Conservation (phyloP, 2,888 invertebrate genomes). For the Drosophila maculinotata region DNA sequence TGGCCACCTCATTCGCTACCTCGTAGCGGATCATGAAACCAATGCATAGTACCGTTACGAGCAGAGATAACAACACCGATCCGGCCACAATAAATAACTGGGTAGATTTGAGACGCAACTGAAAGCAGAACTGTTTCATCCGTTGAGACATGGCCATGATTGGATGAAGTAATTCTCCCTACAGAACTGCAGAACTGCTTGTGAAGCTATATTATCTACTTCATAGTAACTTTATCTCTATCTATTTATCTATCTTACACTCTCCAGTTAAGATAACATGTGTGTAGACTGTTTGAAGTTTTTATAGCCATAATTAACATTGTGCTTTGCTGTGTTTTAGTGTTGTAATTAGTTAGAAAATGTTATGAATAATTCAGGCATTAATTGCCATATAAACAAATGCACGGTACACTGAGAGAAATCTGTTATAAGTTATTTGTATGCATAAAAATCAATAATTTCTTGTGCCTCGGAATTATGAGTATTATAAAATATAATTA, state of each 20-base stretch:
- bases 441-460: too few relatives aligned
- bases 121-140: constrained; percentile 35
- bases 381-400: constrained; percentile 67
- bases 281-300: constrained; percentile 33
- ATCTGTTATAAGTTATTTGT: too few relatives aligned
- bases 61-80: constrained; percentile 61
- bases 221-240: constrained; percentile 3
- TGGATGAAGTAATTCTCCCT: neutral
- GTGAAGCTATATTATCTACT: neutral
- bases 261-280: constrained; percentile 19
- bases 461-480: too few relatives aligned
- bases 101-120: constrained; percentile 58
- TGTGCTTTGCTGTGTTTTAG: constrained; percentile 39
- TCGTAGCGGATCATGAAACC: constrained; percentile 77
- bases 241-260: constrained; percentile 19
- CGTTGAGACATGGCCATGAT: constrained; percentile 40
- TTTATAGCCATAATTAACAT: constrained; percentile 41
- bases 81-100: constrained; percentile 76
- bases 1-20: constrained; percentile 72
- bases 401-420: constrained; percentile 47
- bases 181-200: neutral
- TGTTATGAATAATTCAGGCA: constrained; percentile 66
- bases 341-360: constrained; percentile 68
- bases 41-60: constrained; percentile 75
- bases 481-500: too few relatives aligned